phyloP scores from a whole-genome alignment of 2,888 invertebrate genomes.

The Acanthosepion pharaonis region DNA sequence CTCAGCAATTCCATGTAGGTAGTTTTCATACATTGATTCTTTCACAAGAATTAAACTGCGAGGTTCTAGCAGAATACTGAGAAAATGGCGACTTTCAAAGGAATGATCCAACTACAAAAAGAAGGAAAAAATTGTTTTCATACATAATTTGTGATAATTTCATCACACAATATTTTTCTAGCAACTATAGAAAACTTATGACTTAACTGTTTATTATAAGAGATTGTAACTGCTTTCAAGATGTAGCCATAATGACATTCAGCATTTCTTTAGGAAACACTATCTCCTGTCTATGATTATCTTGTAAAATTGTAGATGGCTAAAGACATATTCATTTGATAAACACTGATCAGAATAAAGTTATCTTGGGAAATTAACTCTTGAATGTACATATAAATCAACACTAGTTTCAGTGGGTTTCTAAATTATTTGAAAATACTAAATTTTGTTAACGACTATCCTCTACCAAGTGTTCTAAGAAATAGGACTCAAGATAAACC shows the following conservation, averaged over 20 bases:
- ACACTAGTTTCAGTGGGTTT: no score
- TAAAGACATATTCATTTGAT: neutral
- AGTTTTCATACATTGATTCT: slow-evolving; percentile 86
- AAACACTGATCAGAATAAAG: neutral
- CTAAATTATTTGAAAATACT: no score
- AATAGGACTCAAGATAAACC: no score
- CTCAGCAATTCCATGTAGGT: slow-evolving; percentile 91
- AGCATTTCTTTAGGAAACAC: no score
- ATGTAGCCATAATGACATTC: no score
- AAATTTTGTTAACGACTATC: no score
- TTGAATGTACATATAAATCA: no score
- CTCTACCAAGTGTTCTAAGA: no score
- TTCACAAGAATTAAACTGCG: slow-evolving; percentile 90
- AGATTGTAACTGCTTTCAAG: neutral
- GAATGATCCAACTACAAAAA: slow-evolving; percentile 48
- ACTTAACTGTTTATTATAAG: neutral
- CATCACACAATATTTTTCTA: neutral
- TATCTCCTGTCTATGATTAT: no score
- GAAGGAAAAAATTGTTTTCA: neutral
- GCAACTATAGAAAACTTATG: neutral
- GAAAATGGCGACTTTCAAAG: slow-evolving; percentile 75
- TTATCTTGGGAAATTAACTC: no score
- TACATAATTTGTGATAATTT: neutral
- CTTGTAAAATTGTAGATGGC: no score
- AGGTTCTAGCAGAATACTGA: slow-evolving; percentile 87